Evolutionary conservation across 2,888 invertebrate species (phyloP).

Genomic region (Bugula neritina): DNA sequence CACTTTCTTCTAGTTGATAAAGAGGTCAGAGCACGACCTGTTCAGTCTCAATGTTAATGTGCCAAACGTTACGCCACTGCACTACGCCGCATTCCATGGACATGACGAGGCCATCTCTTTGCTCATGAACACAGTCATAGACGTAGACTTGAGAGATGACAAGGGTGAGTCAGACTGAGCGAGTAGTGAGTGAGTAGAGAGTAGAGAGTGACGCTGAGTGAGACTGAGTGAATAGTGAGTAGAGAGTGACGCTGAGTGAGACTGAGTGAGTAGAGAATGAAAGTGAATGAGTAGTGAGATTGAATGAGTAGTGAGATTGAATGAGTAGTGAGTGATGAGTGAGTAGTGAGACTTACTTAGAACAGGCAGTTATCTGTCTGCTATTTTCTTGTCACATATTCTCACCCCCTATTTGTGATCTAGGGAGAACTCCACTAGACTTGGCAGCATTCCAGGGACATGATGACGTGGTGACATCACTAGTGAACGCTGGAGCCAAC

Average conservation of each 20-base stretch:
- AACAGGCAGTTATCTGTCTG: too few species aligned
- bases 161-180: slow-evolving; percentile 53
- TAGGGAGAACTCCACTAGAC: slow-evolving; percentile 60
- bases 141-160: slow-evolving; percentile 59
- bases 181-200: too few species aligned
- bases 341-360: too few species aligned
- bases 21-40: slow-evolving; percentile 46
- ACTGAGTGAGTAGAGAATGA: too few species aligned
- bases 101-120: slow-evolving; percentile 59
- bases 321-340: too few species aligned
- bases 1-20: slow-evolving; percentile 41
- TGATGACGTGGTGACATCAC: slow-evolving; percentile 58
- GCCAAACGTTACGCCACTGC: slow-evolving; percentile 58
- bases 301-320: too few species aligned
- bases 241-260: too few species aligned
- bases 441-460: slow-evolving; percentile 60
- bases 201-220: too few species aligned
- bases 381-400: too few species aligned
- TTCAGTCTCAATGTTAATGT: slow-evolving; percentile 40
- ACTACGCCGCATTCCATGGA: slow-evolving; percentile 58
- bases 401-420: too few species aligned
- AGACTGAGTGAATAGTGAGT: too few species aligned
- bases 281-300: too few species aligned
- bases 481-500: slow-evolving; percentile 59
- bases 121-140: slow-evolving; percentile 58